These are phyloP conservation scores for Papilio machaon DNA, from an alignment of 1,140 invertebrate species.

Conservation along the genomic window DNA sequence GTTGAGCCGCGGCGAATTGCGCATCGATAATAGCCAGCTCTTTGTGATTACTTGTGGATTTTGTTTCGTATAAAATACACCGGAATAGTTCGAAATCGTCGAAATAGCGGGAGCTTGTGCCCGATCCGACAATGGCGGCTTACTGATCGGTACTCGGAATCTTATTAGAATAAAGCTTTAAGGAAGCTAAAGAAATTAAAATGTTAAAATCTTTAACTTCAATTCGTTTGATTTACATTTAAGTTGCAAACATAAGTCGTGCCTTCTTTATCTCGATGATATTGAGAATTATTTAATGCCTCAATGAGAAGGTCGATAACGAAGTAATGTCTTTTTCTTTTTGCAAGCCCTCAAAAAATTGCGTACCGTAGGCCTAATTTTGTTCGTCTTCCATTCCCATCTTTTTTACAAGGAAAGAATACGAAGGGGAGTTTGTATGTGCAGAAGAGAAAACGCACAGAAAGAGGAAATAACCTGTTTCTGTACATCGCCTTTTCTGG, in stretches of 20 bases:
- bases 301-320: neutral
- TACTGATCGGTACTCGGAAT: neutral
- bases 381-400: too few species aligned
- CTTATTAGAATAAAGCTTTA: neutral
- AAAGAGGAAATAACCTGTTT: too few species aligned
- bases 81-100: neutral
- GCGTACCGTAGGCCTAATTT: too few species aligned
- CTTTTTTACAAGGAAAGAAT: too few species aligned
- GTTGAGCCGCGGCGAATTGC: constrained; percentile 4
- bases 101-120: neutral
- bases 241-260: neutral
- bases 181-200: neutral
- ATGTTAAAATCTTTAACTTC: neutral
- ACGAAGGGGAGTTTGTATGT: too few species aligned
- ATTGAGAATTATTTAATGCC: neutral
- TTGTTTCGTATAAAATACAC: constrained; percentile 11
- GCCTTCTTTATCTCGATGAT: neutral
- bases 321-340: neutral
- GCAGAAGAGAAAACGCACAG: too few species aligned
- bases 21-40: constrained; percentile 23
- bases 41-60: constrained; percentile 5
- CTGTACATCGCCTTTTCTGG: too few species aligned
- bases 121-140: constrained; percentile 74
- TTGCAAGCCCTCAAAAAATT: too few species aligned
- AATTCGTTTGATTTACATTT: neutral